Evolutionary conservation across 2,113 vertebrate species (phyloP).

Genomic region (Pluvianellus socialis): DNA sequence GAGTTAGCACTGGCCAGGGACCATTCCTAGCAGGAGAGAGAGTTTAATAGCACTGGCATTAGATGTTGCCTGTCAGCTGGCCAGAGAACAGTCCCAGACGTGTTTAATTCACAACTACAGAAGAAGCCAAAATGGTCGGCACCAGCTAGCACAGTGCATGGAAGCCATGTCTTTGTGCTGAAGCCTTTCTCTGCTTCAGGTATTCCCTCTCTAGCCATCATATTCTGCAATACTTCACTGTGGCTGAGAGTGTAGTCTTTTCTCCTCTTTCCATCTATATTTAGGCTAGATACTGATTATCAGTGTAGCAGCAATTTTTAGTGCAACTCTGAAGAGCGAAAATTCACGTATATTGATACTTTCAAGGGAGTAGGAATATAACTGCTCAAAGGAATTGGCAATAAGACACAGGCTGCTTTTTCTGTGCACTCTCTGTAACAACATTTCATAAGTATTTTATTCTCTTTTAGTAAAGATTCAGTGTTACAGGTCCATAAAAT

Average conservation of each 20-base stretch:
- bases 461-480: constrained; percentile 37
- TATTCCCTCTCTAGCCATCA: background rate
- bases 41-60: constrained; percentile 3
- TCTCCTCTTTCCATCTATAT: background rate
- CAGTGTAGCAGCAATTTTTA: background rate
- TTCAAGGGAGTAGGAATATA: background rate
- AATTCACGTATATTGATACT: background rate
- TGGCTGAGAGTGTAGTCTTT: background rate
- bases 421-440: background rate
- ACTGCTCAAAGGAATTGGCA: background rate
- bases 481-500: constrained; percentile 53
- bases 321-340: background rate
- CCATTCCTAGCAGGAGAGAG: background rate
- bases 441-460: constrained; percentile 51
- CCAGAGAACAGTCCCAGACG: constrained; percentile 1
- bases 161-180: background rate
- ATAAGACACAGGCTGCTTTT: background rate
- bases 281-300: background rate
- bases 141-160: background rate
- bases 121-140: background rate
- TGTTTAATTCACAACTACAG: background rate
- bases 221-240: background rate
- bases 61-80: constrained; percentile 19
- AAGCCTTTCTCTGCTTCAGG: background rate
- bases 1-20: background rate